Base-by-base conservation (phyloP, 2,797 vertebrate genomes). In the Antrozous pallidus region DNA sequence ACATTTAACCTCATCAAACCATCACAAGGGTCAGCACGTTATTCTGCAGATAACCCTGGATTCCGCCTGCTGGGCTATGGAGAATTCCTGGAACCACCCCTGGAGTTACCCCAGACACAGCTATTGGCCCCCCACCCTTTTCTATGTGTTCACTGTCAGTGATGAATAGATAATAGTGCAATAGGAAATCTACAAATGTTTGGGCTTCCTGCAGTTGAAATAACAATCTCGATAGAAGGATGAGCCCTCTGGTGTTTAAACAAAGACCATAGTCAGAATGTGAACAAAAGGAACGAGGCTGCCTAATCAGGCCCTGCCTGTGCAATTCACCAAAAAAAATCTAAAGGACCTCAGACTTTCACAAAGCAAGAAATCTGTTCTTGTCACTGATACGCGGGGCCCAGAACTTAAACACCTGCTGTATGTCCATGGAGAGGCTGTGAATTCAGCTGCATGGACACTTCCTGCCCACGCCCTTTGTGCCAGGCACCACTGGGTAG, bases 251-350 rank as follows among this genome's bases (percentile, higher is more conserved):
- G 87, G 92, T 38, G 17, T 90, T 90, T 36, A 82, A 93, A 95
- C 77, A 90, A 87, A 88, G 77, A 33, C 56, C n/a, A 40, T 31
- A 65, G 84, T 91, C 74, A 91, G 89, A 69, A 73, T 22, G 70
- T 61, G 51, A 33, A 80, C 61, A 78, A 88, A 94, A 87, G 67
- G 14, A 77, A 94, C 88, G 65, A 93, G 45, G 51, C 28, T 79
- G 24, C 47, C 22, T 67, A 13, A 54, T 6, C 8, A n/a, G 71
- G 65, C 75, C 81, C 69, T 65, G 80, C 47, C 78, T 8, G 0
- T n/a, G 24, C 11, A 13, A 20, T 45, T 31, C 87, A 94, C 74
- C 81, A 63, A 88, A 85, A 42, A 80, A 95, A 82, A 54, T 78
- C 28, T 18, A 67, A 38, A 18, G 51, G 63, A 58, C 56, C 47